A percentile compares a stretch with the other conserved stretches of the same genome.
These are phyloP conservation scores for Drosophila barbarae DNA, from an alignment of 2,888 invertebrate species.

Conservation along the genomic window DNA sequence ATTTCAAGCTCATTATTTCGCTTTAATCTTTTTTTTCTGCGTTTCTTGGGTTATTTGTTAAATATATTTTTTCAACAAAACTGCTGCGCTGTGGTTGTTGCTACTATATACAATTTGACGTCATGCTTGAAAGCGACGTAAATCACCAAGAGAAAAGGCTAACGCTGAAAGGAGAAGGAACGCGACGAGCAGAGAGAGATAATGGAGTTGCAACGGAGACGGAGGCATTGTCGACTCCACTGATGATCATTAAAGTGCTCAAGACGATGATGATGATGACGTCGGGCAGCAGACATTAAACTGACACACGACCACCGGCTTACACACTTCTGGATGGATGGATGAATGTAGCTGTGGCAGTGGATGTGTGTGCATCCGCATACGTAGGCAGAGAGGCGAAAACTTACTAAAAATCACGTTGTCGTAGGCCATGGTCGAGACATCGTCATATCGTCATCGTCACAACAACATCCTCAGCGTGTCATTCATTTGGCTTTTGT, in stretches of 20 bases:
- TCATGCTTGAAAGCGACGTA: slow-evolving; percentile 67
- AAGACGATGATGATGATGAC: slow-evolving; percentile 31
- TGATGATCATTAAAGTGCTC: slow-evolving; percentile 26
- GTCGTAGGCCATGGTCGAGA: slow-evolving; percentile 75
- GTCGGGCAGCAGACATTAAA: slow-evolving; percentile 64
- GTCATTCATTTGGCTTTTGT: slow-evolving; percentile 67
- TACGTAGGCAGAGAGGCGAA: slow-evolving; percentile 43
- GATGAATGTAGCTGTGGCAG: background rate
- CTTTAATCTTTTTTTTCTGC: slow-evolving; percentile 30
- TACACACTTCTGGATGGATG: slow-evolving; percentile 16
- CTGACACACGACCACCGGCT: slow-evolving; percentile 67
- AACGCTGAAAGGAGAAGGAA: slow-evolving; percentile 19
- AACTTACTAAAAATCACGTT: slow-evolving; percentile 73
- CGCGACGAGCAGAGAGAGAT: slow-evolving; percentile 27
- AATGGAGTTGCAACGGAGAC: slow-evolving; percentile 66
- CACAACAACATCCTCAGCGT: slow-evolving; percentile 62
- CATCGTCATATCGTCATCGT: slow-evolving; percentile 50
- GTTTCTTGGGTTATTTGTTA: slow-evolving; percentile 58
- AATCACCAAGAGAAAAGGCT: slow-evolving; percentile 55
- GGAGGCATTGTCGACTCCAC: slow-evolving; percentile 55
- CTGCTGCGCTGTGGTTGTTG: slow-evolving; percentile 11
- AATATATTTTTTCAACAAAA: slow-evolving; percentile 46
- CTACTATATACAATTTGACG: slow-evolving; percentile 62
- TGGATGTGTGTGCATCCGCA: slow-evolving; percentile 5
- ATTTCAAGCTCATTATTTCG: background rate